Percentiles rank a stretch among this genome's conserved stretches.
Evolutionary conservation across 2,797 vertebrate species (phyloP).

Genomic region (Onychomys torridus): DNA sequence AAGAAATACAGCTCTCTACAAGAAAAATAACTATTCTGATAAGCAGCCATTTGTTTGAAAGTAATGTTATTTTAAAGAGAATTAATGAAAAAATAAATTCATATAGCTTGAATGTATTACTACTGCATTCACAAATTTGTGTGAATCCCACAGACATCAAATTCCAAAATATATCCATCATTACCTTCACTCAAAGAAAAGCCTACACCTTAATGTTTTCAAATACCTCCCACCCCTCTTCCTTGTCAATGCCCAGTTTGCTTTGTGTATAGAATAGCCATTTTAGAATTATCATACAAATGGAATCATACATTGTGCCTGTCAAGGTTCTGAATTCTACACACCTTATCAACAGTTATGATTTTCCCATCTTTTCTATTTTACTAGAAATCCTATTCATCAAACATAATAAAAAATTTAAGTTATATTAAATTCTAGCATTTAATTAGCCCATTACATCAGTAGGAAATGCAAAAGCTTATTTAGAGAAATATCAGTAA

Average conservation of each 20-base stretch:
- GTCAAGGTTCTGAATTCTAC: background rate
- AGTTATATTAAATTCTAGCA: background rate
- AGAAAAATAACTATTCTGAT: background rate
- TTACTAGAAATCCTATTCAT: background rate
- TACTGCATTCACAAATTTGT: background rate
- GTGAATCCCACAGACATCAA: background rate
- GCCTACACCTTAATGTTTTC: background rate
- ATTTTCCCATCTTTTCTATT: background rate
- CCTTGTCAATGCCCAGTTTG: background rate
- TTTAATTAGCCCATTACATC: background rate
- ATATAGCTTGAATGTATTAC: background rate
- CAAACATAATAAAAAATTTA: constrained; percentile 10
- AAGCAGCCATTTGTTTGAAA: background rate
- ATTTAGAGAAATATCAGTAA: background rate
- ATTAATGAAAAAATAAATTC: background rate
- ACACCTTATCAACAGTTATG: background rate
- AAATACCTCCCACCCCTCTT: rapidly evolving
- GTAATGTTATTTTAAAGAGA: background rate
- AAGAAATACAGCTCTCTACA: background rate
- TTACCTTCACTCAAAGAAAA: background rate
- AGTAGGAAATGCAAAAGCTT: background rate
- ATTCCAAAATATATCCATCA: background rate
- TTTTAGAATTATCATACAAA: background rate
- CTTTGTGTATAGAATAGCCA: background rate
- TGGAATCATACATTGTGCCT: background rate